Base-by-base conservation (phyloP, 1,140 invertebrate genomes). In the Euura saliciscinereae region DNA sequence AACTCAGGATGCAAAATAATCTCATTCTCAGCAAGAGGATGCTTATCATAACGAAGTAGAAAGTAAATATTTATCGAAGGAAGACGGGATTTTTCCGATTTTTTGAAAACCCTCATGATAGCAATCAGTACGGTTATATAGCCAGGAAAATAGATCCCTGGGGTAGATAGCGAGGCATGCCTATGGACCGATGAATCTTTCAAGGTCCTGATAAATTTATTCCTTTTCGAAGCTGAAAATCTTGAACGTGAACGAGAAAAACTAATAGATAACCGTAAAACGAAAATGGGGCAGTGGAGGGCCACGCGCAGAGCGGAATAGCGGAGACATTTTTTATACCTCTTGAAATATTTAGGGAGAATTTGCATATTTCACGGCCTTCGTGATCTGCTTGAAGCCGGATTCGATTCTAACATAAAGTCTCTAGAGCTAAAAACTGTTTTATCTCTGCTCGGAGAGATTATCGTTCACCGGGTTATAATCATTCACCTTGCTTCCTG, bases 291-390 rank as follows among this genome's bases (percentile, higher is more conserved):
- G 4, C 51, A 59, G 3, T 59, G 51, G 51, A 3, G 51, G 51
- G 6, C 51, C 51, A 8, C 51, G 8, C 51, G 11, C 51, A 59
- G 3, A 59, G 51, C 13, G 51, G 6, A 59, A 59, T 8, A 59
- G 28, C 28, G 13, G 51, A 59, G 51, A 59, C 51, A 59, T 59
- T 59, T 59, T 59, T 59, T 59, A 59, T 6, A 59, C 13, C 51
- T 59, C 51, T 59, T 59, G 51, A 59, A 59, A 59, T 59, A 59
- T 59, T 59, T 59, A 59, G 51, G 51, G 51, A 11, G 51, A 59
- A 8, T 59, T 59, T 59, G 51, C 51, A 59, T 59, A 59, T 59
- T 59, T 59, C 51, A 59, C 3, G 0, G 3, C 51, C 51, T 59
- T 59, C 51, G 51, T n/a, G 51, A 11, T 59, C 13, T 1, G 28